Conservation (phyloP, 2,113 vertebrate genomes). For the Blennius ocellaris region DNA sequence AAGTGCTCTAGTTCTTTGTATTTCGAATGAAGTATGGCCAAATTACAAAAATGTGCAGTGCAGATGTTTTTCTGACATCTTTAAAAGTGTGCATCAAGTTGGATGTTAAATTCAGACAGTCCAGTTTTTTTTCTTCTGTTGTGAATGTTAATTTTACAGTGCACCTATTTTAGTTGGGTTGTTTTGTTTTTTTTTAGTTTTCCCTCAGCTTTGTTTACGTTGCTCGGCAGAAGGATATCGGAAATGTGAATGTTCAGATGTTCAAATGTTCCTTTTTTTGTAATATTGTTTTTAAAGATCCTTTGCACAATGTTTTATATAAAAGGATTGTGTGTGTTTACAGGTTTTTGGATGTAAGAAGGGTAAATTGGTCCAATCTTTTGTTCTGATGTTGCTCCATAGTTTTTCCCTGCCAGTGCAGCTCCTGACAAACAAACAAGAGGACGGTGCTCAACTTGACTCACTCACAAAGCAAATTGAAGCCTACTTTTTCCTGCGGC, state of each 20-base stretch:
- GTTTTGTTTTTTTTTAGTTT: too few species aligned
- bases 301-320: constrained; percentile 74
- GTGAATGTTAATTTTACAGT: constrained; percentile 29
- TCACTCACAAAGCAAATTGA: constrained; percentile 1
- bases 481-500: constrained; percentile 20
- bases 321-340: constrained; percentile 45
- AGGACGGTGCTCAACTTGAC: constrained; percentile 47
- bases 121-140: constrained; percentile 2
- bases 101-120: constrained; percentile 8
- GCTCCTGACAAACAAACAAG: constrained; percentile 31
- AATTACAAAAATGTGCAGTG: constrained; percentile 50
- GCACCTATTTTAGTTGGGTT: background rate
- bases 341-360: constrained; percentile 58
- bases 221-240: constrained; percentile 45
- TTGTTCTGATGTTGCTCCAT: constrained; percentile 53
- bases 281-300: constrained; percentile 33
- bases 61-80: constrained; percentile 56
- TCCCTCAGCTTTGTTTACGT: constrained; percentile 30
- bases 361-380: constrained; percentile 30
- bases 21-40: constrained; percentile 53
- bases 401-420: constrained; percentile 34
- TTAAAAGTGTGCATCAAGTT: constrained; percentile 46
- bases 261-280: constrained; percentile 51
- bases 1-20: constrained; percentile 61
- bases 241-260: constrained; percentile 72